phyloP scores from a whole-genome alignment of 1,140 invertebrate genomes.

The Drosophila nikananu region DNA sequence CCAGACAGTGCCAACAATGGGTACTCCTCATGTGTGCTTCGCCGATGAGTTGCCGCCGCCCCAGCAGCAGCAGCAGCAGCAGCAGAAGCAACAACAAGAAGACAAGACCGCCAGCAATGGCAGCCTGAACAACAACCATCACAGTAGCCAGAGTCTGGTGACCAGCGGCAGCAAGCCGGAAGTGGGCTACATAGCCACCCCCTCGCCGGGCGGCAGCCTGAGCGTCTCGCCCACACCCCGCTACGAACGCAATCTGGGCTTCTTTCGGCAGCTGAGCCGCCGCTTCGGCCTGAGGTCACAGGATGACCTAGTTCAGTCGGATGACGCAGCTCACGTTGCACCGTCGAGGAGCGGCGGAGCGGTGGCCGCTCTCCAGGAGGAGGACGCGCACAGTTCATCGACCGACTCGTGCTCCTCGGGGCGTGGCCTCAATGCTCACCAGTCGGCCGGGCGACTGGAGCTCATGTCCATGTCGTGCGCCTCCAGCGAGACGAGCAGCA shows the following conservation, averaged over 20 bases:
- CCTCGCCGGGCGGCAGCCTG: conserved; percentile 61
- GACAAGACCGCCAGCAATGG: conserved; percentile 34
- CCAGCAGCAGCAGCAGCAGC: conserved; percentile 10
- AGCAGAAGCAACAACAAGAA: conserved; percentile 13
- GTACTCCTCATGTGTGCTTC: conserved; percentile 75
- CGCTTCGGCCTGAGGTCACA: conserved; percentile 86
- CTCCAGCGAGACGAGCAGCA: conserved; percentile 88
- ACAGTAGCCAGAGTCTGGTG: conserved; percentile 21
- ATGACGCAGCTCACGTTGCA: conserved; percentile 45
- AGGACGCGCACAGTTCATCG: conserved; percentile 87
- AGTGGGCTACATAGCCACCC: conserved; percentile 20
- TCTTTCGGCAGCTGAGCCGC: conserved; percentile 88
- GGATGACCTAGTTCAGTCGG: conserved; percentile 85
- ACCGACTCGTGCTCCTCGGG: conserved; percentile 87
- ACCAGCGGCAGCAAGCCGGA: conserved; percentile 38
- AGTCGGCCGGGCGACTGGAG: conserved; percentile 75
- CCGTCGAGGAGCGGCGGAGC: conserved; percentile 13
- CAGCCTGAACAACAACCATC: conserved; percentile 45
- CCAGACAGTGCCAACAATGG: conserved; percentile 34
- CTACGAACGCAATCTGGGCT: conserved; percentile 86
- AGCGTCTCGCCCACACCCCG: conserved; percentile 85
- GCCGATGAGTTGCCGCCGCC: conserved; percentile 65
- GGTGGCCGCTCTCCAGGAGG: conserved; percentile 77
- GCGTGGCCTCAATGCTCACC: conserved; percentile 46
- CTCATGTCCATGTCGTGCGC: conserved; percentile 87